Evolutionary conservation across 2,113 vertebrate genomes (phyloP), one percentile per base, ranked within the genome.

Genomic region (Pedionomus torquatus): DNA sequence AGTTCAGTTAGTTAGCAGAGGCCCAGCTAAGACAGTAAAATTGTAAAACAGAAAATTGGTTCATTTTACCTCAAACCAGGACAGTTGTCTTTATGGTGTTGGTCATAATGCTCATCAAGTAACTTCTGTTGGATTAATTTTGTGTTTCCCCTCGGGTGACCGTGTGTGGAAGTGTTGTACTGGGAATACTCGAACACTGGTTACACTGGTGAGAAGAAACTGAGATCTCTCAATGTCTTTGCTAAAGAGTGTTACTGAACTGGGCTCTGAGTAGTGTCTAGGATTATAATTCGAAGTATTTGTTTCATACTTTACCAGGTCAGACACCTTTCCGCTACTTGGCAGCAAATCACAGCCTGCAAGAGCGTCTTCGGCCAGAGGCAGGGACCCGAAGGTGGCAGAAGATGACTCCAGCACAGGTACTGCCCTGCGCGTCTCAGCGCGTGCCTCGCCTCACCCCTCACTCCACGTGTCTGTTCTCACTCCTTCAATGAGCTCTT

Each of bases 271-370:
- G 2, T 1, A 0, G 4, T 2, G 23, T 30, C 37, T 28, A 13
- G 58, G 14, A 9, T 11, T 49, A 72, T 37, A 16, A 26, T 68
- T 88, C 54, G 35, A 37, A 21, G 78, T 46, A 37, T 84, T 41
- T 46, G n/a, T 14, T 95, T 92, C 96, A 2, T 96, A 17, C 95
- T 78, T 76, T 86, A 44, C 51, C 97, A 99, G 99, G 91, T 97
- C 98, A n/a, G 97, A 98, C 92, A 98, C 97, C 82, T 98, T 98
- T 39, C 95, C 98, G 54, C 95, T 97, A n/a, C 97, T 98, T 75
- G 98, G 96, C 94, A 97, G 94, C 87, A 99, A 98, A 90, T 87
- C 96, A 64, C 96, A 87, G 21, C 91, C 98, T 82, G 89, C 95
- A 68, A 98, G 98, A 94, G 91, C 80, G 48, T 86, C 98, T 81